Evolutionary conservation across 2,797 vertebrate genomes (phyloP).

Genomic region (Crocodylus rhombifer): DNA sequence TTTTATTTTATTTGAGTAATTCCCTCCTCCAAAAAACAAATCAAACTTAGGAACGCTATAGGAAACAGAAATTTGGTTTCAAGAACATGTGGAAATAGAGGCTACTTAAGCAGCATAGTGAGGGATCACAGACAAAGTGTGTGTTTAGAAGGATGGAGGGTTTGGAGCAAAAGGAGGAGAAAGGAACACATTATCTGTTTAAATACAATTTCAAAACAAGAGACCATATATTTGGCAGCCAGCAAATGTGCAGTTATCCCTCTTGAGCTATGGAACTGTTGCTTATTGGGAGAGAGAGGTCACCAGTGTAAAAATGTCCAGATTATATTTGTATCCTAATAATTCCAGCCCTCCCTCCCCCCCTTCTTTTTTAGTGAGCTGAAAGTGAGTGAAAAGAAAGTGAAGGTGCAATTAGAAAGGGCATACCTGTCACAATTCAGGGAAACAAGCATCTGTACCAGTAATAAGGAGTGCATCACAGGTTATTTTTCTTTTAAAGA

Average conservation of each 20-base stretch:
- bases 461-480: neutral
- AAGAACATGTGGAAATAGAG: neutral
- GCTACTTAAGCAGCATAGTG: neutral
- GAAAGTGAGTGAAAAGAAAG: neutral
- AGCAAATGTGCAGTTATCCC: neutral
- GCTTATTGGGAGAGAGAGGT: neutral
- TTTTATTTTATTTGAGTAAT: neutral
- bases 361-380: neutral
- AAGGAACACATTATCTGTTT: neutral
- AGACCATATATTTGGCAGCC: neutral
- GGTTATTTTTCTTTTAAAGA: neutral
- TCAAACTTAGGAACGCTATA: neutral
- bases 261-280: neutral
- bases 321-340: neutral
- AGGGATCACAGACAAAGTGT: neutral
- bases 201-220: neutral
- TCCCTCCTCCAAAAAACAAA: neutral
- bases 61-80: neutral
- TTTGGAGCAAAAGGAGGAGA: neutral
- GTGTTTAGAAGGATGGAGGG: neutral
- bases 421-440: neutral
- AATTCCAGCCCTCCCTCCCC: neutral
- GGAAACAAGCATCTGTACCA: neutral
- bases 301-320: neutral
- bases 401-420: neutral